These are phyloP conservation scores for Odontocerum albicorne DNA, from an alignment of 2,888 invertebrate genomes.

Conservation along the genomic window DNA sequence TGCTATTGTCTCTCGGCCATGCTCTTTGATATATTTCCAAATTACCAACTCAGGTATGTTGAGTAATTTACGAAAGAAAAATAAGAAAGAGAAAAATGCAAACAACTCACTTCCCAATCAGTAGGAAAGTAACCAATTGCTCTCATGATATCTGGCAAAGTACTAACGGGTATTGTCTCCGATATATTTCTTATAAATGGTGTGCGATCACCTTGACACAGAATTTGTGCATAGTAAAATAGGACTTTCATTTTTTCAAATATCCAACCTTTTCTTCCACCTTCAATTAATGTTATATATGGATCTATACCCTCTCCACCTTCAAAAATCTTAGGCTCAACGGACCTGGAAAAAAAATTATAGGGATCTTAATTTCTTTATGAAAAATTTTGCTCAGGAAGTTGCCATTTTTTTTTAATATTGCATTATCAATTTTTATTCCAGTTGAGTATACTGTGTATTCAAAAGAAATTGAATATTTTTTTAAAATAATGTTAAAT, in stretches of 20 bases:
- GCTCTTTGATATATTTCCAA: no score
- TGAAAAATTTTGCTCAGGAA: no score
- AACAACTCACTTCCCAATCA: conserved; percentile 68
- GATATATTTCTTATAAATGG: conserved; percentile 62
- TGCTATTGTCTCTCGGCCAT: no score
- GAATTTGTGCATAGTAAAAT: conserved; percentile 76
- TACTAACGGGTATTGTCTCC: conserved; percentile 62
- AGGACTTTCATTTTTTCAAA: conserved; percentile 72
- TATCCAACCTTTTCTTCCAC: conserved; percentile 69
- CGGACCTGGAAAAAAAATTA: conserved; percentile 48
- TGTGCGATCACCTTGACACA: conserved; percentile 70
- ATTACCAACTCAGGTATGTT: no score
- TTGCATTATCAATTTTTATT: no score
- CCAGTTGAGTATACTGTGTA: no score
- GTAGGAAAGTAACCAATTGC: conserved; percentile 75
- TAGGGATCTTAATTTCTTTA: no score
- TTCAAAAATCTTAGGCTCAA: conserved; percentile 51
- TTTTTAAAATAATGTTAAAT: no score
- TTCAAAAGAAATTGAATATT: no score
- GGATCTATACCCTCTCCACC: conserved; percentile 65
- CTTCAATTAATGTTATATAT: conserved; percentile 71
- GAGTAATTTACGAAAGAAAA: no score
- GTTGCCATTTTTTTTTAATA: no score
- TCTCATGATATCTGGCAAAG: conserved; percentile 73
- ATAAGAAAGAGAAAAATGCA: no score